phyloP scores from a whole-genome alignment of 2,797 vertebrate genomes.

The Novumbra hubbsi region DNA sequence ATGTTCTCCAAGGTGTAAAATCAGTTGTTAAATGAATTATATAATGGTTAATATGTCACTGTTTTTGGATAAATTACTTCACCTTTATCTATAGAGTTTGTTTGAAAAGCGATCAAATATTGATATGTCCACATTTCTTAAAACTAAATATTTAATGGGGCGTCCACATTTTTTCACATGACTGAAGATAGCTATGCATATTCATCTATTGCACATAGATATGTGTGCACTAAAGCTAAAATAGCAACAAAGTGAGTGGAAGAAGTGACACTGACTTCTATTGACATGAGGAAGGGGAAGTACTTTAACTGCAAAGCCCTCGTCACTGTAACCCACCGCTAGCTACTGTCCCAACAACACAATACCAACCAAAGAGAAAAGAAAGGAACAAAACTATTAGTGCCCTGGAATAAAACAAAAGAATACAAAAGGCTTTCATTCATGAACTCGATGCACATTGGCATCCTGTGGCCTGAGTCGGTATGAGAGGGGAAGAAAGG shows the following conservation, averaged over 20 bases:
- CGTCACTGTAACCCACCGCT: slow-evolving; percentile 74
- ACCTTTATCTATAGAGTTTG: no score
- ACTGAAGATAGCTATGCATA: slow-evolving; percentile 24
- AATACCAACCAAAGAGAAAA: slow-evolving; percentile 21
- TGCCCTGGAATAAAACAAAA: slow-evolving; percentile 3
- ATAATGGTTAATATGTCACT: no score
- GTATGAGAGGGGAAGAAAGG: background rate
- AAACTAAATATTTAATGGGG: no score
- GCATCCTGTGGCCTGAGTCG: background rate
- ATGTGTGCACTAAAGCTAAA: slow-evolving; percentile 47
- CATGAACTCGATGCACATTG: background rate
- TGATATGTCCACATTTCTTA: no score
- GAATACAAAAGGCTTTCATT: background rate
- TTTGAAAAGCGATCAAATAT: no score
- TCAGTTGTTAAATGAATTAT: no score
- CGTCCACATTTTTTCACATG: no score
- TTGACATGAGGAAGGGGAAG: slow-evolving; percentile 59
- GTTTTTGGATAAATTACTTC: no score
- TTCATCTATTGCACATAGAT: slow-evolving; percentile 53
- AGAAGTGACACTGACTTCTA: slow-evolving; percentile 47
- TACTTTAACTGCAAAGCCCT: slow-evolving; percentile 46
- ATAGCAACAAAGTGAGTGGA: slow-evolving; percentile 58
- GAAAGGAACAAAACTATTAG: background rate
- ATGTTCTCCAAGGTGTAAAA: no score
- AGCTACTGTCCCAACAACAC: slow-evolving; percentile 74